Evolutionary conservation across 2,113 vertebrate species (phyloP).

Genomic region (Sander vitreus): DNA sequence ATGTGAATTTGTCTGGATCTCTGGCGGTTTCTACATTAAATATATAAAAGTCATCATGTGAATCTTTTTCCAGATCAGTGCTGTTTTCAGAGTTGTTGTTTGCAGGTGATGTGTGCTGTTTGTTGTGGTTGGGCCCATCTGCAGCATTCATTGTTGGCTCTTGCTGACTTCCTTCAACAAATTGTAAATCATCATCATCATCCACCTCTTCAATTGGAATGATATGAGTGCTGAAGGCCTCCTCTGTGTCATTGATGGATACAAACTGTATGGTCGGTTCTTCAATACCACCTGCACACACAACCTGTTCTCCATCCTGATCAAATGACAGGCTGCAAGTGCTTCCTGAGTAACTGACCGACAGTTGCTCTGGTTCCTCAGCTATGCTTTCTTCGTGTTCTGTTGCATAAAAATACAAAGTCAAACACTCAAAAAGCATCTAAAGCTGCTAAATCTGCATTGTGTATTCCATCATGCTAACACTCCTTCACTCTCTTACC

Average conservation of each 20-base stretch:
- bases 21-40: constrained; percentile 1
- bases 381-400: constrained; percentile 28
- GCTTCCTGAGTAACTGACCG: constrained; percentile 15
- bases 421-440: constrained; percentile 7
- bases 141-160: constrained; percentile 27
- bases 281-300: constrained; percentile 22
- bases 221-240: constrained; percentile 63
- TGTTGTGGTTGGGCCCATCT: constrained; percentile 1
- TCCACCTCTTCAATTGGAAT: constrained; percentile 73
- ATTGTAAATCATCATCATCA: constrained; percentile 54
- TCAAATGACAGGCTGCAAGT: constrained; percentile 40
- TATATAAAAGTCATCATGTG: constrained; percentile 32
- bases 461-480: background rate
- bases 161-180: constrained; percentile 61
- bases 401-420: constrained; percentile 40
- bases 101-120: constrained; percentile 25
- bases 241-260: constrained; percentile 45
- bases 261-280: constrained; percentile 46
- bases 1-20: constrained; percentile 52
- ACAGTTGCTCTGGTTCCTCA: constrained; percentile 32
- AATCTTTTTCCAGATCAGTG: constrained; percentile 9
- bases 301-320: constrained; percentile 35
- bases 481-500: constrained; percentile 34
- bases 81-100: constrained; percentile 31
- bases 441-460: constrained; percentile 5